Base-by-base conservation (phyloP, 2,797 vertebrate genomes). In the Sebastes cheni region DNA sequence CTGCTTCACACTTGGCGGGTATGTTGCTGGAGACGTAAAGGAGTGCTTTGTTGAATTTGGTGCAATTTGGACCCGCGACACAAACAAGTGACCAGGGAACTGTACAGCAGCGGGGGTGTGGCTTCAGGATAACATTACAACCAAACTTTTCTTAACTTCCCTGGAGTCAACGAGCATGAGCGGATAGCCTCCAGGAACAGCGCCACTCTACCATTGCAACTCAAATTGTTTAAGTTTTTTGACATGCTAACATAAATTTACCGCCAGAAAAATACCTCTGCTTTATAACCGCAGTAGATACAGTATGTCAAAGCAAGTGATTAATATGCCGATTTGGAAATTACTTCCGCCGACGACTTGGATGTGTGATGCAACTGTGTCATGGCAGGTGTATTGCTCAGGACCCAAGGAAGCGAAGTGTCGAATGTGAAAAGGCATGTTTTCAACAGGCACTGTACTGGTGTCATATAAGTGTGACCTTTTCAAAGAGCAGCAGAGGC, bases 381-480 rank as follows among this genome's bases (percentile, higher is more conserved):
- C 18, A 52, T 52, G 46, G 46, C 46, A 52, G 46, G 46, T 52
- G 46, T 52, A 52, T 52, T 52, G 46, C 18, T 52, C 46, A 52
- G 18, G 46, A 52, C 46, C 46, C 18, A 52, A 1, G 8, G 46
- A n/a, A 52, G 18, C 18, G 1, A 0, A n/a, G 4, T 52, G 46
- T 52, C 0, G 18, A 52, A 0, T n/a, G 46, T 52, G 18, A 52
- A 52, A 0, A 52, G 46, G 46, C 18, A 52, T 52, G 18, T 20
- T 52, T 52, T 52, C 46, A 52, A n/a, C 8, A 20, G 18, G 46
- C 46, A 20, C 46, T 52, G 8, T 18, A 20, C 46, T 52, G 3
- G 8, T 52, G 18, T 52, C 84, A 90, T 83, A 73, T 75, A 66
- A 80, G 76, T 82, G 46, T 86, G 85, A 91, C 85, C 87, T 92